A percentile compares a stretch with the other conserved stretches of the same genome.
phyloP scores from a whole-genome alignment of 2,888 invertebrate species.

The Lottia scabra region DNA sequence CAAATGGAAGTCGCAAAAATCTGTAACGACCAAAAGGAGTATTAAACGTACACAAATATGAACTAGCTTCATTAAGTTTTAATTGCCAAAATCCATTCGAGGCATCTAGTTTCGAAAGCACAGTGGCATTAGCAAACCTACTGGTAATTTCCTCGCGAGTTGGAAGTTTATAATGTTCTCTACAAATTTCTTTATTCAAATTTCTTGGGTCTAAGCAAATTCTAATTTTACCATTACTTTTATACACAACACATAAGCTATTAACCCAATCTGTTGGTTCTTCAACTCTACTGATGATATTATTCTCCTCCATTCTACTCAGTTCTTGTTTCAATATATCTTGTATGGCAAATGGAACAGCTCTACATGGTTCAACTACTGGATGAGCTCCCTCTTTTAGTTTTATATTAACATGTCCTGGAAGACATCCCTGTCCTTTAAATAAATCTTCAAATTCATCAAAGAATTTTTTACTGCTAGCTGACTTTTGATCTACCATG shows the following conservation, averaged over 20 bases:
- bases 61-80: constrained; percentile 9
- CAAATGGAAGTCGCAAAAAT: constrained; percentile 12
- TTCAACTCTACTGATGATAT: constrained; percentile 33
- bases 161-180: constrained; percentile 36
- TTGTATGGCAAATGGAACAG: constrained; percentile 29
- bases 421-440: constrained; percentile 34
- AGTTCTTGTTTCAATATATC: constrained; percentile 33
- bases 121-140: constrained; percentile 25
- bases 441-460: constrained; percentile 22
- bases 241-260: constrained; percentile 31
- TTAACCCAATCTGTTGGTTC: constrained; percentile 44
- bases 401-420: constrained; percentile 27
- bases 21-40: constrained; percentile 21
- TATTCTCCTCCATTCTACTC: constrained; percentile 23
- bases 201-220: constrained; percentile 40
- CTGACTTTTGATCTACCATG: constrained; percentile 7
- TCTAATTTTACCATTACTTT: constrained; percentile 35
- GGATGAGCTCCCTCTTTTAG: constrained; percentile 29
- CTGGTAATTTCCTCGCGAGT: constrained; percentile 38
- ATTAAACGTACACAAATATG: constrained; percentile 24
- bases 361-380: constrained; percentile 34
- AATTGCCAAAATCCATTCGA: constrained; percentile 37
- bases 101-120: constrained; percentile 36
- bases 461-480: constrained; percentile 3
- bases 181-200: constrained; percentile 33